Evolutionary conservation across 2,113 vertebrate species (phyloP), one percentile per base, ranked within the genome.

Genomic region (Centropus bengalensis): DNA sequence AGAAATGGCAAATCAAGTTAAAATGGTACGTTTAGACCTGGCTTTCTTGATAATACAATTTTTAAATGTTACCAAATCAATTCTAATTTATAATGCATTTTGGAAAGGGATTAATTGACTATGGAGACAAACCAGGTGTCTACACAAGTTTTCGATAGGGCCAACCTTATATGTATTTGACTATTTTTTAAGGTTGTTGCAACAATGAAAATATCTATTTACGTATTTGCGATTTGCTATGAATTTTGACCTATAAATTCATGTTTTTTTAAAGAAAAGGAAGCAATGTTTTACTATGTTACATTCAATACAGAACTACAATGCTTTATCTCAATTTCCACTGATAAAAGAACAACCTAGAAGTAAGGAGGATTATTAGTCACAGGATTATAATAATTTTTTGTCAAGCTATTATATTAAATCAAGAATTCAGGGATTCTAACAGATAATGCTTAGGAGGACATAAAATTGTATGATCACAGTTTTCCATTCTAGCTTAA

Each of bases 1-100:
- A 97, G 94, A 97, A 94, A 95, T 95, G 95, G 93, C 91, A 97
- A 96, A 95, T 94, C 93, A 92, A 92, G 92, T 95, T 95, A 96
- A 94, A 94, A 87, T 54, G 92, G 95, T 93, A 81, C 2, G 38
- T 91, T 93, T 91, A 89, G 89, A 96, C 73, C 87, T 86, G 86
- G 58, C 68, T 93, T 91, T 92, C 93, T 91, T 96, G 96, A 88
- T 95, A 96, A 95, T 88, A 87, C 71, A 95, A 96, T 95, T 96
- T 91, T 74, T 79, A 96, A 96, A 96, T 94, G 92, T 95, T 96
- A 91, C 95, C 94, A 92, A 95, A 96, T 97, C 94, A 95, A 92
- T 97, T 96, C 95, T 95, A 94, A 91, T 96, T 96, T 94, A 88
- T 82, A 94, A 91, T 91, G 90, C 1, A 2, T 95, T 97, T 95